Evolutionary conservation across 1,140 invertebrate genomes (phyloP), one percentile per base, ranked within the genome.

Genomic region (Formica exsecta): DNA sequence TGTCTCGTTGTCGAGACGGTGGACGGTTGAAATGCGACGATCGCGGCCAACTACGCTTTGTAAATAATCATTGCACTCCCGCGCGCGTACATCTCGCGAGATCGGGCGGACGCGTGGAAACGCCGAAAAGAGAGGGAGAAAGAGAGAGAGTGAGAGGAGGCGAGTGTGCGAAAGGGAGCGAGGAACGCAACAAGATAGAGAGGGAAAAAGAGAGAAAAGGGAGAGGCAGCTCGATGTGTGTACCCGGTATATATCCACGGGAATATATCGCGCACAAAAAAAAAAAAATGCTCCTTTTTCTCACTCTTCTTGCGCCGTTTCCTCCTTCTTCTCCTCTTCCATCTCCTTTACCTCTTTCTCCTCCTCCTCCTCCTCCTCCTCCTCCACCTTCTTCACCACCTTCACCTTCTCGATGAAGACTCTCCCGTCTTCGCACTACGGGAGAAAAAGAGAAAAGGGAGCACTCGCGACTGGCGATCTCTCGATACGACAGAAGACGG

Each of bases 201-300:
- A 38, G 65, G 13, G 44, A 44, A 65, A 81, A 41, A 61, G 57
- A 76, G 70, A 81, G 68, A 48, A 70, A 41, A 54, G 44, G 36
- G 59, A 76, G 62, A 71, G 59, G 41, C 64, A 64, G 44, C 57
- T 57, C 68, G 54, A 13, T 48, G 44, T 29, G 65, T 57, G 54
- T 68, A 74, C 48, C 48, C 54, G 70, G 57, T 85, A 41, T 87
- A 89, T 87, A 89, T 84, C 61, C 88, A 70, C 86, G 61, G 61
- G 65, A 77, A 68, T 86, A 73, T 62, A 73, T 62, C 36, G 44
- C 54, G 54, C 57, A 70, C 54, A 22, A 77, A 59, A 32, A 29
- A 22, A 29, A 22, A 32, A 79, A 79, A 41, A 32, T 44, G 74
- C 66, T 85, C 59, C 51, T 86, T 77, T 65, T 54, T 62, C 86